phyloP scores from a whole-genome alignment of 2,113 vertebrate species.

The Periophthalmodon schlosseri region DNA sequence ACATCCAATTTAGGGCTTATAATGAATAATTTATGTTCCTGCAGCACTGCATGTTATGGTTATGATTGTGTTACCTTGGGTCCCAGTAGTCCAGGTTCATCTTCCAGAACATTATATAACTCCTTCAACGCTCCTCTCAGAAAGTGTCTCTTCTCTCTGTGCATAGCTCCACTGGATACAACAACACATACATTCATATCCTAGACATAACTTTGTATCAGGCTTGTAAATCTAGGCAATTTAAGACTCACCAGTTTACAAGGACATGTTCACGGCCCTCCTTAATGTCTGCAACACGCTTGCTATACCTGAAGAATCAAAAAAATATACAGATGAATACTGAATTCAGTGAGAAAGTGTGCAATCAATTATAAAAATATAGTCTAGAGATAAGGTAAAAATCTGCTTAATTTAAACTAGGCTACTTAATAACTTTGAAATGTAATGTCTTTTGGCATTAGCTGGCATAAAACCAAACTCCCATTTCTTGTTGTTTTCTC shows the following conservation, averaged over 20 bases:
- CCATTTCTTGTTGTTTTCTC: neutral
- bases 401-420: too few relatives aligned
- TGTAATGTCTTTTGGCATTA: too few relatives aligned
- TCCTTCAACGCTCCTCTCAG: conserved; percentile 84
- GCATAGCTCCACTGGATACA: conserved; percentile 81
- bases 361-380: neutral
- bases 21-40: conserved; percentile 16
- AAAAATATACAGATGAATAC: neutral
- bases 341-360: neutral
- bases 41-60: neutral
- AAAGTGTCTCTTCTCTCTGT: conserved; percentile 83
- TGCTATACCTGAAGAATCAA: conserved; percentile 78
- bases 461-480: too few relatives aligned
- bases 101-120: conserved; percentile 81
- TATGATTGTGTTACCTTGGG: conserved; percentile 79
- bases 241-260: conserved; percentile 77
- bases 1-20: conserved; percentile 1
- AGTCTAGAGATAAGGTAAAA: too few relatives aligned
- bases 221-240: neutral
- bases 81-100: conserved; percentile 90
- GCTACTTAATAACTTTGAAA: neutral
- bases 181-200: neutral
- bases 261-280: conserved; percentile 86
- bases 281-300: conserved; percentile 87
- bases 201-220: neutral